Base-by-base conservation (phyloP, 2,888 invertebrate genomes). In the Crematogaster levior region DNA sequence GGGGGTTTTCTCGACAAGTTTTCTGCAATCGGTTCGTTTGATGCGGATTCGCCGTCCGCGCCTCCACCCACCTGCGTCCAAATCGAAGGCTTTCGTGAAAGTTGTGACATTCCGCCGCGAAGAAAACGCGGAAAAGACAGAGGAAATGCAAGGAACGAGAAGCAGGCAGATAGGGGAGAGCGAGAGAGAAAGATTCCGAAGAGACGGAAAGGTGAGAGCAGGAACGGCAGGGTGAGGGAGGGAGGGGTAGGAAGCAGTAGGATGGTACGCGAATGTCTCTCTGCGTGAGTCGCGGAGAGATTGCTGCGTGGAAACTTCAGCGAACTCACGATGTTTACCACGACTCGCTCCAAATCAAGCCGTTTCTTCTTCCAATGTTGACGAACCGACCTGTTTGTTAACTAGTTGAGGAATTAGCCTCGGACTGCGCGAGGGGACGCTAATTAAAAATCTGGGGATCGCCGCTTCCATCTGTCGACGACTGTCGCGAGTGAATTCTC, bases 1-100 rank as follows among this genome's bases (percentile, higher is more conserved):
- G 43, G 74, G n/a, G n/a, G n/a, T n/a, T n/a, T 73, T 85, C 82
- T 85, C 89, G 88, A 89, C 90, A 92, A 90, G 89, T 92, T 90
- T 91, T 89, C 87, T 86, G 90, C 91, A 90, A 92, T 91, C 90
- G 91, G 89, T 90, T 91, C 90, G 90, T 91, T 91, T 91, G 91
- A 92, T 90, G 89, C 92, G 88, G 86, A 90, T 91, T 90, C 88
- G 88, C 72, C 86, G 68, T 84, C 84, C 84, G 82, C 79, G 90
- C 85, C 88, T 86, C 80, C 86, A 73, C 81, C 84, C 84, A 82
- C 79, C 82, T 84, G 84, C 84, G 58, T 81, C 87, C 89, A 74
- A 74, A 83, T 84, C 85, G 85, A 84, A 82, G 85, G 81, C 83
- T 86, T 89, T 92, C 90, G 89, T 89, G 89, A 89, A 91, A 92